phyloP scores from a whole-genome alignment of 2,888 invertebrate genomes.

The Ptilodon capucinus region DNA sequence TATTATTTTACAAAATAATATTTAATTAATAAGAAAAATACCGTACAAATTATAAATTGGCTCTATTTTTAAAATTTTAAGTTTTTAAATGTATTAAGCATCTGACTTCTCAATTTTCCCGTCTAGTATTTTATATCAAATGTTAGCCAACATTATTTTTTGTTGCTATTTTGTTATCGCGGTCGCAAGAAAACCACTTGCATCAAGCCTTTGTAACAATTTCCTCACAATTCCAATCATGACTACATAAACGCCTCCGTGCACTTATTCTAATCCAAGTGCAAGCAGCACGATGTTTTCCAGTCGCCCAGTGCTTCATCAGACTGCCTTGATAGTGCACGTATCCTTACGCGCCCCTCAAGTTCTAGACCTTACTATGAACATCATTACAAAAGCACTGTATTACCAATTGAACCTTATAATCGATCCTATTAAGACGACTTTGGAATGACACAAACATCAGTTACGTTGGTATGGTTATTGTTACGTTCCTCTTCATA shows the following conservation, averaged over 20 bases:
- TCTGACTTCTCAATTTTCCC: neutral
- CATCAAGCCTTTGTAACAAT: constrained; percentile 13
- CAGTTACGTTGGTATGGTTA: neutral
- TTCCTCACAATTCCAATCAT: constrained; percentile 18
- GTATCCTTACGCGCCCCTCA: constrained; percentile 25
- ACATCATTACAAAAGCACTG: neutral
- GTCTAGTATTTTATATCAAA: neutral
- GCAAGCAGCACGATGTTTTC: constrained; percentile 17
- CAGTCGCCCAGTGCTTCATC: constrained; percentile 31
- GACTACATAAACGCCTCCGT: constrained; percentile 20
- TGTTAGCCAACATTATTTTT: neutral
- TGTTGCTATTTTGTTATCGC: neutral
- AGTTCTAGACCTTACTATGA: neutral
- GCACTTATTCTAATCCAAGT: constrained; percentile 12
- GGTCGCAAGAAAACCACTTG: neutral
- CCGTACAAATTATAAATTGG: no score
- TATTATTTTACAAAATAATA: no score
- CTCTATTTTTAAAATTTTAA: no score
- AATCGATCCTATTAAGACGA: neutral
- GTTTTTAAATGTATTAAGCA: neutral
- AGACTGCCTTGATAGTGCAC: constrained; percentile 33
- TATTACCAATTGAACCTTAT: neutral
- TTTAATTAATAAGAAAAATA: no score
- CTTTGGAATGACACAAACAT: neutral
- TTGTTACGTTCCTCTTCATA: neutral